A percentile compares a stretch with the other conserved stretches of the same genome.
phyloP scores from a whole-genome alignment of 1,140 invertebrate species.

The Brachionus manjavacas region DNA sequence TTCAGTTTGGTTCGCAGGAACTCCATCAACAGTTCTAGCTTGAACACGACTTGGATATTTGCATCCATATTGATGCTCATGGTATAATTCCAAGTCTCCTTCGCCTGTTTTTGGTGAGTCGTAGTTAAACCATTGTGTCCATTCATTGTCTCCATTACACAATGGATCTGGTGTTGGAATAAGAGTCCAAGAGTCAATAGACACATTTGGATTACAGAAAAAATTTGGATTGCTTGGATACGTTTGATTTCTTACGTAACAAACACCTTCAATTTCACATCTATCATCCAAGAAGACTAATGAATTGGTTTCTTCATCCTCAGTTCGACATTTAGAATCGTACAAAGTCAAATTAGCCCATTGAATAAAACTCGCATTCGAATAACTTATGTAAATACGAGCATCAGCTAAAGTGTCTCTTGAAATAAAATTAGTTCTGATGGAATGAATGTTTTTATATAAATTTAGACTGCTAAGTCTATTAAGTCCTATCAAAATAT shows the following conservation, averaged over 20 bases:
- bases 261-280: constrained; percentile 32
- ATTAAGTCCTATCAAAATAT: neutral
- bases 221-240: neutral
- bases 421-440: neutral
- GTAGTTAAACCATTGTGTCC: constrained; percentile 25
- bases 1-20: neutral
- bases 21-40: constrained; percentile 1
- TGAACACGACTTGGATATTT: neutral
- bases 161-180: constrained; percentile 26
- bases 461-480: neutral
- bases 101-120: neutral
- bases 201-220: constrained; percentile 9
- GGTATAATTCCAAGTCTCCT: constrained; percentile 16
- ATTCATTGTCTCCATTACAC: neutral
- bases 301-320: neutral
- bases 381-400: neutral
- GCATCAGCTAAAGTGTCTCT: neutral
- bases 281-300: neutral
- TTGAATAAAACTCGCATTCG: neutral
- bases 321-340: constrained; percentile 7
- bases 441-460: neutral
- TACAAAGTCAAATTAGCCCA: neutral
- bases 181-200: neutral
- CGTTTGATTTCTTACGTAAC: constrained; percentile 10
- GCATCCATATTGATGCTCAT: neutral